phyloP scores from a whole-genome alignment of 2,113 vertebrate genomes.

The Drymodes brunneopygia region DNA sequence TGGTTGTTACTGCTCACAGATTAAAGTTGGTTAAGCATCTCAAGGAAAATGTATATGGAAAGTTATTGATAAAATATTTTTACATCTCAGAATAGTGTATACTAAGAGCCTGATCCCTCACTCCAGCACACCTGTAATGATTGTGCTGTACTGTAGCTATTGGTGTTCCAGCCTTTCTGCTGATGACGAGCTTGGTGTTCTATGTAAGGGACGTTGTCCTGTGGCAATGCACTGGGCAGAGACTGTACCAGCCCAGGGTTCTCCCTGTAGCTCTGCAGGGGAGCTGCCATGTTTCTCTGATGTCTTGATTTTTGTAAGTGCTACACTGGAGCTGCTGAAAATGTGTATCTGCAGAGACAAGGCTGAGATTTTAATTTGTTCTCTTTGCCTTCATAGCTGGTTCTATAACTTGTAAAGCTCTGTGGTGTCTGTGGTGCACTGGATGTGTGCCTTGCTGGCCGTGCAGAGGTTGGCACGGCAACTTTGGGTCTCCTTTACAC shows the following conservation, averaged over 20 bases:
- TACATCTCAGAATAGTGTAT: neutral
- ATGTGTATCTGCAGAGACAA: neutral
- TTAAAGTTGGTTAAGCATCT: neutral
- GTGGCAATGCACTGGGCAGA: neutral
- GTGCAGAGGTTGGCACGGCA: neutral
- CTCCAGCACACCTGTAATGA: neutral
- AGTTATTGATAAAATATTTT: neutral
- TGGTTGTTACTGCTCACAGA: neutral
- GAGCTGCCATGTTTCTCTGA: neutral
- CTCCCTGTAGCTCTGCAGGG: neutral
- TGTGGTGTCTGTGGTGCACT: neutral
- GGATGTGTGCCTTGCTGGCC: neutral
- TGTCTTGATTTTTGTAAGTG: neutral
- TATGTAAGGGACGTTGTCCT: neutral
- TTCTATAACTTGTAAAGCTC: neutral
- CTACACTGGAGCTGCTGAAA: neutral
- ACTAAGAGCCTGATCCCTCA: neutral
- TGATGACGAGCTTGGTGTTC: neutral
- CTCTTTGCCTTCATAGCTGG: neutral
- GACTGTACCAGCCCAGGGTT: neutral
- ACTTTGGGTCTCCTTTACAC: neutral
- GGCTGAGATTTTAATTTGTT: neutral
- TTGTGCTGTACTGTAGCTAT: neutral
- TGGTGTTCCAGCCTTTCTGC: neutral
- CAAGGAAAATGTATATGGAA: fast-evolving